Conservation (phyloP, 2,113 vertebrate genomes). For the Odontophorus gujanensis region DNA sequence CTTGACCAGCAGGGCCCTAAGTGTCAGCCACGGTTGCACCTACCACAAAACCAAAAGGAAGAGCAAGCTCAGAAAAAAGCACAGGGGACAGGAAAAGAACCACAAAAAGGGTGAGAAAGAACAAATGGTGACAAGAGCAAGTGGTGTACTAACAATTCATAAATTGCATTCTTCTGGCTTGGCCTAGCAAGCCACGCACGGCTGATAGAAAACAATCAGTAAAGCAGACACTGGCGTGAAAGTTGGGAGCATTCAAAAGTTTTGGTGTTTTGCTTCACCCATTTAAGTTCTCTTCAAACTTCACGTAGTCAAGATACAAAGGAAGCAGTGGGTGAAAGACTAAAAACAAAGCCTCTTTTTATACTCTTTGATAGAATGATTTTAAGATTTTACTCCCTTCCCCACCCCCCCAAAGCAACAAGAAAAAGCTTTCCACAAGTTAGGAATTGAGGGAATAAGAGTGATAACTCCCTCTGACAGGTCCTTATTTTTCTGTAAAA, state of each 20-base stretch:
- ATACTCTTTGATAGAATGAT: neutral
- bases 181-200: neutral
- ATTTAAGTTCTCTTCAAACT: neutral
- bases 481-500: constrained; percentile 1
- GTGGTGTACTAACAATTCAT: neutral
- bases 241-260: neutral
- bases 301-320: neutral
- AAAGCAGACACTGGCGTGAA: neutral
- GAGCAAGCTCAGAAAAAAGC: neutral
- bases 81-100: neutral
- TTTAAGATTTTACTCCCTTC: neutral
- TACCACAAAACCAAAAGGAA: neutral
- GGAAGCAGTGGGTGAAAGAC: neutral
- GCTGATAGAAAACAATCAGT: neutral
- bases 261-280: neutral
- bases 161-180: neutral
- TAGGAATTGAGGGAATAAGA: neutral
- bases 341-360: neutral
- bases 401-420: neutral
- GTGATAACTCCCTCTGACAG: neutral
- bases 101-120: neutral
- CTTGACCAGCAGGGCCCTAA: neutral
- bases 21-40: neutral
- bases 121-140: neutral
- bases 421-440: neutral